Evolutionary conservation across 35 echinoderm and acorn worm genomes (phyloP).

Genomic region (Hemicentrotus pulcherrimus): DNA sequence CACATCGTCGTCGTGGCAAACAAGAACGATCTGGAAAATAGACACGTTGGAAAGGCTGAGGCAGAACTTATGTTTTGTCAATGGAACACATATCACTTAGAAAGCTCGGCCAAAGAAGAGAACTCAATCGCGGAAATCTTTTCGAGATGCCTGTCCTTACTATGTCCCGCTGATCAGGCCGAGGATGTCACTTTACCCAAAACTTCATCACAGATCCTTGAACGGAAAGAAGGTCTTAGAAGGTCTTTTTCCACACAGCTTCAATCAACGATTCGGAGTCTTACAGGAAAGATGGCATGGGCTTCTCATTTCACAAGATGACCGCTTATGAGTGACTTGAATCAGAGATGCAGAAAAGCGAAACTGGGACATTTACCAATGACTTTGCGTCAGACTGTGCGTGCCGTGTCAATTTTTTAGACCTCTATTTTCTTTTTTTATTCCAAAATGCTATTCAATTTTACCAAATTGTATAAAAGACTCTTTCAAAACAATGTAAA

Average conservation of each 20-base stretch:
- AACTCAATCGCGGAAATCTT: neutral
- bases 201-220: neutral
- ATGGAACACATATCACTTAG: neutral
- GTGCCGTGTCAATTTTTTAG: too few relatives aligned
- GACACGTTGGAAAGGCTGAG: neutral
- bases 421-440: too few relatives aligned
- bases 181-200: neutral
- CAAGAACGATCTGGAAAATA: neutral
- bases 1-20: slow-evolving; percentile 46
- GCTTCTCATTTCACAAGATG: too few relatives aligned
- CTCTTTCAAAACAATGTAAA: too few relatives aligned
- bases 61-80: slow-evolving; percentile 44
- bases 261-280: neutral
- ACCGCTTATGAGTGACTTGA: too few relatives aligned
- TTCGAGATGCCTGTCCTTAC: neutral
- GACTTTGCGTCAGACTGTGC: too few relatives aligned
- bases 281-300: neutral
- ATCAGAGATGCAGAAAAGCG: too few relatives aligned
- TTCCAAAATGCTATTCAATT: too few relatives aligned
- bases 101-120: slow-evolving; percentile 16
- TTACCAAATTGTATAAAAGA: too few relatives aligned
- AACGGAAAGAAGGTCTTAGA: neutral
- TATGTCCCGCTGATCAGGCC: neutral
- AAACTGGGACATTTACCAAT: too few relatives aligned
- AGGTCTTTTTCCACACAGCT: neutral